A percentile compares a stretch with the other conserved stretches of the same genome.
phyloP scores from a whole-genome alignment of 1,140 invertebrate genomes.

The Drosophila orena region DNA sequence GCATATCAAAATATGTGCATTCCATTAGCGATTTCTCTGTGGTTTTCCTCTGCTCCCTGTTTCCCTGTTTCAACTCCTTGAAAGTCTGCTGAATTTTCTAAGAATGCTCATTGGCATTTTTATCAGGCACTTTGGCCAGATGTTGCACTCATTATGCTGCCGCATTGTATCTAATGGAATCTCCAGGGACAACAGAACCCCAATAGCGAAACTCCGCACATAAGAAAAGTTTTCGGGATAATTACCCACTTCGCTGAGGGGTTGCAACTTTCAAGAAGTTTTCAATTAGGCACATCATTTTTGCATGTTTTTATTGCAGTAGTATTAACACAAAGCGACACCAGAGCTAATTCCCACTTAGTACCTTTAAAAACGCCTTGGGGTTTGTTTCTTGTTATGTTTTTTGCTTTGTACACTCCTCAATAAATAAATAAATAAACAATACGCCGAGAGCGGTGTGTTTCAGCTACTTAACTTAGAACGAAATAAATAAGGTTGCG shows the following conservation, averaged over 20 bases:
- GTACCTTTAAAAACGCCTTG: conserved; percentile 46
- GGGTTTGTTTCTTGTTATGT: conserved; percentile 32
- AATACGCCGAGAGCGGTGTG: conserved; percentile 39
- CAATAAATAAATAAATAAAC: conserved; percentile 77
- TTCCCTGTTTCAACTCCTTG: neutral
- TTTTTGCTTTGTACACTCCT: conserved; percentile 67
- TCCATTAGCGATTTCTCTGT: neutral
- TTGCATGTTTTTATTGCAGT: conserved; percentile 66
- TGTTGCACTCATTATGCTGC: conserved; percentile 15
- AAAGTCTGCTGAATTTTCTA: conserved; percentile 17
- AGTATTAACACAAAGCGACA: conserved; percentile 66
- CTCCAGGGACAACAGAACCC: neutral
- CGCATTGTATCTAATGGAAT: conserved; percentile 3
- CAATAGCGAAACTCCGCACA: conserved; percentile 4
- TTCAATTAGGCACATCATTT: conserved; percentile 61
- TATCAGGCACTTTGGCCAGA: conserved; percentile 11
- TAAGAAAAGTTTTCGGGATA: conserved; percentile 52
- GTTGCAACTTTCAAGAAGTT: conserved; percentile 3
- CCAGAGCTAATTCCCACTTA: conserved; percentile 8
- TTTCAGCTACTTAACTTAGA: conserved; percentile 67
- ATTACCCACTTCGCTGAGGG: conserved; percentile 41
- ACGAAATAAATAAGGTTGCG: conserved; percentile 66
- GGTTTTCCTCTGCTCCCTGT: neutral
- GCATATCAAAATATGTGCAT: neutral
- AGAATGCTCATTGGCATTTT: conserved; percentile 7